These are phyloP conservation scores for Theocolax elegans DNA, from an alignment of 1,140 invertebrate genomes.

Conservation along the genomic window DNA sequence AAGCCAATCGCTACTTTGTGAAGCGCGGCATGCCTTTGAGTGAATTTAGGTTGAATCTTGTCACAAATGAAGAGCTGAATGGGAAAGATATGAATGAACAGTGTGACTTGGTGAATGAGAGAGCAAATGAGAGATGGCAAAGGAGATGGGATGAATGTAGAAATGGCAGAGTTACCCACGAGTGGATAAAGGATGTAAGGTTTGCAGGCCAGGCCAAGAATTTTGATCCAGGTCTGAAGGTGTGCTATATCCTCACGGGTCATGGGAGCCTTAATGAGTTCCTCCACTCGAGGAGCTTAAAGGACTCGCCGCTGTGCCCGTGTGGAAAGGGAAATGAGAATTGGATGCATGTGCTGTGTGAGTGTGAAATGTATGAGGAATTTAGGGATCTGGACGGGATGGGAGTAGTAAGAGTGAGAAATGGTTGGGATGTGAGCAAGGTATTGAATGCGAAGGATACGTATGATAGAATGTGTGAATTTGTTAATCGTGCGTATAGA, in stretches of 20 bases:
- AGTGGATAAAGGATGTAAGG: constrained; percentile 3
- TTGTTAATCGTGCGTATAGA: too few relatives aligned
- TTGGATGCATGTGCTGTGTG: too few relatives aligned
- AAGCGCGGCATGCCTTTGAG: constrained; percentile 13
- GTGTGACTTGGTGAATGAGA: background rate
- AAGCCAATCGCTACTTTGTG: constrained; percentile 15
- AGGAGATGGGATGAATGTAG: background rate
- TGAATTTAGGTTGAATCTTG: background rate
- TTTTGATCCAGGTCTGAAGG: constrained; percentile 9
- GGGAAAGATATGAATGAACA: background rate
- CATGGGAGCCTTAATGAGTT: constrained; percentile 10
- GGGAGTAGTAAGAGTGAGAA: too few relatives aligned
- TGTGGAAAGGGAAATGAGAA: background rate
- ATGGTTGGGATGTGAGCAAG: too few relatives aligned
- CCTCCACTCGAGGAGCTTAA: background rate
- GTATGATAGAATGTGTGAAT: too few relatives aligned
- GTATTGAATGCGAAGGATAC: too few relatives aligned
- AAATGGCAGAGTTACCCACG: constrained; percentile 5
- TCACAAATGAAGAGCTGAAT: background rate
- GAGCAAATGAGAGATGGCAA: background rate
- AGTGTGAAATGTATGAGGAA: too few relatives aligned
- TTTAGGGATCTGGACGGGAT: too few relatives aligned
- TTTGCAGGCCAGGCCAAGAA: background rate
- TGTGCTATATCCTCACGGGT: constrained; percentile 3
- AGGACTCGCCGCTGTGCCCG: background rate